Conservation (phyloP, 2,888 invertebrate genomes). For the Sesamia inferens region DNA sequence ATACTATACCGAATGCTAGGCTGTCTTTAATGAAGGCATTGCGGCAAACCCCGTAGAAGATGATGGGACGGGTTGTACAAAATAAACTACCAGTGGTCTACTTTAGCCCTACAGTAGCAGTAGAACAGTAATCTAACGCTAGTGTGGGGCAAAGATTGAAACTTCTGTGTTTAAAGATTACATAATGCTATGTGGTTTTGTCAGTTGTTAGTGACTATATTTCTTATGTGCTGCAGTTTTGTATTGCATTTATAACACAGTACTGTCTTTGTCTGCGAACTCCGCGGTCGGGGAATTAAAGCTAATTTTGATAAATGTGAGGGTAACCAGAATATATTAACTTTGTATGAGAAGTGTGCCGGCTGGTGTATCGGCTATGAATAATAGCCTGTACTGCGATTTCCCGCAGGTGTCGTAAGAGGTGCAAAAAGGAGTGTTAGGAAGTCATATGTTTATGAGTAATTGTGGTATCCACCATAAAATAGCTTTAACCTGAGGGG, state of each 20-base stretch:
- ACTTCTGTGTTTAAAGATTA: conserved; percentile 16
- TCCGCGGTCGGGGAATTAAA: conserved; percentile 37
- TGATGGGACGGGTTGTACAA: too few relatives aligned
- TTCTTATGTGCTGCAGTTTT: conserved; percentile 51
- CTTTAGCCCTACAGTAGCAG: too few relatives aligned
- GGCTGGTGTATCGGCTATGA: conserved; percentile 43
- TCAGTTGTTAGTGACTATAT: conserved; percentile 40
- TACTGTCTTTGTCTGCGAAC: conserved; percentile 49
- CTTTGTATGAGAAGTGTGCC: conserved; percentile 17
- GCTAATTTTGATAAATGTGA: conserved; percentile 52
- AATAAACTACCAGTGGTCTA: too few relatives aligned
- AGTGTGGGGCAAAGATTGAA: neutral
- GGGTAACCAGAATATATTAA: conserved; percentile 37
- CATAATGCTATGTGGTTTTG: conserved; percentile 17
- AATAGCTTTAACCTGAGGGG: neutral
- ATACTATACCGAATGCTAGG: too few relatives aligned
- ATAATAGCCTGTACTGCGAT: conserved; percentile 39
- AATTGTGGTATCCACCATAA: neutral
- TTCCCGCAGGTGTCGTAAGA: conserved; percentile 41
- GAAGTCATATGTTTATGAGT: conserved; percentile 15
- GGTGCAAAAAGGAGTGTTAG: conserved; percentile 16
- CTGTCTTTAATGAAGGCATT: too few relatives aligned
- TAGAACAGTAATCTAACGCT: too few relatives aligned
- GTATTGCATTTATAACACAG: conserved; percentile 47
- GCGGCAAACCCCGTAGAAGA: too few relatives aligned